Evolutionary conservation across 1,140 invertebrate species (phyloP).

Genomic region (Diuraphis noxia): DNA sequence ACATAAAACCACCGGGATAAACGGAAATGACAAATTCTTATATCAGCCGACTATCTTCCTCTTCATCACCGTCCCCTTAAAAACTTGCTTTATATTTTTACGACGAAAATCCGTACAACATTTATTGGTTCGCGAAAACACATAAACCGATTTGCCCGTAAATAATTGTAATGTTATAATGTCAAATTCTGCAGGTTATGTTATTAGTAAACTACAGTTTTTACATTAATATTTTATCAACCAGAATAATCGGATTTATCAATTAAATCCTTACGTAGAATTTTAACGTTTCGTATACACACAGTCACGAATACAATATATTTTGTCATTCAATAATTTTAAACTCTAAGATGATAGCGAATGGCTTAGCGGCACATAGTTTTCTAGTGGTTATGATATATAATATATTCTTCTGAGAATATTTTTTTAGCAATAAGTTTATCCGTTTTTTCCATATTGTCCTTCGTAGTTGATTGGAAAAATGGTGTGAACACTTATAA

Average conservation of each 20-base stretch:
- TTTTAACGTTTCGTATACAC: not conserved
- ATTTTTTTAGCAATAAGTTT: not conserved
- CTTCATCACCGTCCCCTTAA: not conserved
- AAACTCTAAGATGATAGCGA: not conserved
- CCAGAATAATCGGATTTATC: constrained; percentile 19
- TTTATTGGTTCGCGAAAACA: constrained; percentile 30
- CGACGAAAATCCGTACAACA: not conserved
- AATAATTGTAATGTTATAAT: constrained; percentile 5
- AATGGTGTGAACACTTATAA: not conserved
- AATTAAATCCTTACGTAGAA: not conserved
- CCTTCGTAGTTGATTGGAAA: not conserved
- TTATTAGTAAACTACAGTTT: not conserved
- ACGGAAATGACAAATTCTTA: constrained; percentile 15
- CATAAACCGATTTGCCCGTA: constrained; percentile 45
- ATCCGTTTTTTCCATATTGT: not conserved
- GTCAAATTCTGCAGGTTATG: not conserved
- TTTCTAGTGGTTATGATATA: not conserved
- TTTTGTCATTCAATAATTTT: not conserved
- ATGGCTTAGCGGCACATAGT: not conserved
- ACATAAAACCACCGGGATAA: not conserved
- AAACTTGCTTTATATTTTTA: not conserved
- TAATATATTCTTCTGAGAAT: not conserved
- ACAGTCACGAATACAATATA: not conserved
- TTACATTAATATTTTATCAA: constrained; percentile 32
- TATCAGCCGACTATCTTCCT: not conserved